Conservation (phyloP, 2,797 vertebrate species). For the Acomys russatus region DNA sequence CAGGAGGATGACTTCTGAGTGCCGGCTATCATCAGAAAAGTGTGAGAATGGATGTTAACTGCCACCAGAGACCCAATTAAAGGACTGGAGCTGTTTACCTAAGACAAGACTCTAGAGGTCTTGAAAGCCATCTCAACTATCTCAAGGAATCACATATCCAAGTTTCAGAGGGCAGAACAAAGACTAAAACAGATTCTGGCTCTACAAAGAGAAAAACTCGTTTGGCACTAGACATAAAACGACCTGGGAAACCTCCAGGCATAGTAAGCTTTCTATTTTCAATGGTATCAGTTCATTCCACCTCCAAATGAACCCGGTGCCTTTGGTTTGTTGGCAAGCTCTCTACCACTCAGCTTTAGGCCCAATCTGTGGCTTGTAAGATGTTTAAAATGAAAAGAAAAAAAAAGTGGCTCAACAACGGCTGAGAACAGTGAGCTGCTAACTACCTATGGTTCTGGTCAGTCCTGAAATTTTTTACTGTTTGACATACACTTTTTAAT, state of each 20-base stretch:
- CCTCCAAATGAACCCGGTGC: background rate
- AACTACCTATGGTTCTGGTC: slow-evolving; percentile 20
- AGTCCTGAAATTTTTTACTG: background rate
- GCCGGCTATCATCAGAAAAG: background rate
- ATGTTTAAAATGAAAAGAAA: background rate
- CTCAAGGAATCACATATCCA: slow-evolving; percentile 3
- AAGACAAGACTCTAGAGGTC: slow-evolving; percentile 45
- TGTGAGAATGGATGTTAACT: background rate
- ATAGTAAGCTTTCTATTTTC: slow-evolving; percentile 17
- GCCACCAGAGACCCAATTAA: slow-evolving; percentile 3
- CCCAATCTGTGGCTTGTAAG: background rate
- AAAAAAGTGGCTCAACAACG: background rate
- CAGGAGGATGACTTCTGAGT: background rate
- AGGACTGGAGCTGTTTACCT: slow-evolving; percentile 48
- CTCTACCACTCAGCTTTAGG: background rate
- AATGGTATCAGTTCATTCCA: slow-evolving; percentile 19
- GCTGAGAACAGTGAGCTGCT: slow-evolving; percentile 36
- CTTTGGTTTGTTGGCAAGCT: background rate
- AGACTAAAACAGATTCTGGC: slow-evolving; percentile 53
- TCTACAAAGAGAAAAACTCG: slow-evolving; percentile 48
- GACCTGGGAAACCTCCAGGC: background rate
- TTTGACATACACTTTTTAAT: slow-evolving; percentile 19
- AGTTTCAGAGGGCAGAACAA: slow-evolving; percentile 44
- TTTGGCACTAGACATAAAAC: slow-evolving; percentile 34
- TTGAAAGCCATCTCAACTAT: slow-evolving; percentile 46